Base-by-base conservation (phyloP, 2,113 vertebrate species). In the Bungarus multicinctus region DNA sequence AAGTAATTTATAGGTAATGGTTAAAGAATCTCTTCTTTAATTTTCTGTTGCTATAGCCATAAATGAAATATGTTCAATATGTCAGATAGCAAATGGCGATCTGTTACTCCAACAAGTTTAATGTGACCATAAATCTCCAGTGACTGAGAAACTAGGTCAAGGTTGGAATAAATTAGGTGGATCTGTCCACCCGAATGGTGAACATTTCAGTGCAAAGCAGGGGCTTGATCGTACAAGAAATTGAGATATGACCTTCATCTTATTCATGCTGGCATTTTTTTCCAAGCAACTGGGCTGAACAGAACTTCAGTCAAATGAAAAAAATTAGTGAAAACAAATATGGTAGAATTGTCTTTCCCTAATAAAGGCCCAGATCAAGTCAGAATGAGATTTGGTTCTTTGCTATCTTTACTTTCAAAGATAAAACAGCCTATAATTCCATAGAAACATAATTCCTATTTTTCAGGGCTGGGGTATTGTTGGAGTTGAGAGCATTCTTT, bases 111-210 rank as follows among this genome's bases (percentile, higher is more conserved):
- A 86, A 86, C n/a, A 86, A 14, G 85, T 93, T 86, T 55, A 87
- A 64, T 86, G 81, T 93, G 39, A 58, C 3, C n/a, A 47, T 81
- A 55, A 60, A 52, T 47, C 47, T 34, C 53, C 85, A 89, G 74
- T 90, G 88, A 58, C 14, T n/a, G 87, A 89, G 30, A 93, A 86
- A 93, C 53, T 86, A 43, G 88, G 92, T 89, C 88, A 93, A 23
- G 43, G 89, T 93, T 93, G 85, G 88, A 93, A 93, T 93, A 93
- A 90, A 45, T 81, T 54, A 93, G 74, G 92, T 47, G 85, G 57
- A 85, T 60, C 54, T 60, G 12, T 89, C 74, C 88, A 89, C 6
- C 22, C 22, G 52, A 27, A 47, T 85, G 88, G 52, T 74, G 50
- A 81, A 45, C 1, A 89, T 81, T 89, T 92, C 64, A 58, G 74